A percentile compares a stretch with the other conserved stretches of the same genome.
These are phyloP conservation scores for Smittia aterrima DNA, from an alignment of 2,888 invertebrate species.

Conservation along the genomic window DNA sequence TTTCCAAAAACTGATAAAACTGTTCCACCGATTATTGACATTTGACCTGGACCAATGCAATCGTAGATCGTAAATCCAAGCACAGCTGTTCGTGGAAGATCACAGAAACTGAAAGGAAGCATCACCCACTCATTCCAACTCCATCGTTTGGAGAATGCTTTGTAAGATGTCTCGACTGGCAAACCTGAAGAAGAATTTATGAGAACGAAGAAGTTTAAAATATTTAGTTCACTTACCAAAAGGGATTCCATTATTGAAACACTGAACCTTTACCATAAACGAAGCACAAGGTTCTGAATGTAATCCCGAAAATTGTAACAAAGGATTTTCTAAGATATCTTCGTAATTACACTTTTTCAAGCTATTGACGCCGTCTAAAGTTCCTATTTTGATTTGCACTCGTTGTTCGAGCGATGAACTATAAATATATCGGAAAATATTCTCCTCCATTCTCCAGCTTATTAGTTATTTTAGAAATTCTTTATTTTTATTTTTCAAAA, in stretches of 20 bases:
- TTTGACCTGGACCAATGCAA: slow-evolving; percentile 80
- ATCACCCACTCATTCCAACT: slow-evolving; percentile 98
- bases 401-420: slow-evolving; percentile 86
- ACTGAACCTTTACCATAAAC: slow-evolving; percentile 82
- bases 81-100: slow-evolving; percentile 82
- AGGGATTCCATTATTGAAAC: slow-evolving; percentile 76
- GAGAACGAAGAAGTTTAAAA: too few relatives aligned
- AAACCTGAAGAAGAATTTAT: too few relatives aligned
- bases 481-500: too few relatives aligned
- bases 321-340: slow-evolving; percentile 80
- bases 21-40: slow-evolving; percentile 87
- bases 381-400: slow-evolving; percentile 91
- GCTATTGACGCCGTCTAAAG: slow-evolving; percentile 45
- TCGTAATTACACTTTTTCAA: slow-evolving; percentile 75
- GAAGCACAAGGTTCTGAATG: slow-evolving; percentile 84
- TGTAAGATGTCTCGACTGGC: slow-evolving; percentile 87
- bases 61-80: slow-evolving; percentile 89
- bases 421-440: slow-evolving; percentile 82
- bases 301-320: slow-evolving; percentile 86
- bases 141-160: slow-evolving; percentile 89
- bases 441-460: slow-evolving; percentile 59
- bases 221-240: too few relatives aligned
- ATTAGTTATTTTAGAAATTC: too few relatives aligned
- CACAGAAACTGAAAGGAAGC: slow-evolving; percentile 85
- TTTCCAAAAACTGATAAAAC: slow-evolving; percentile 92